A percentile compares a stretch with the other conserved stretches of the same genome.
Conservation (phyloP, 2,888 invertebrate genomes). For the Chrysotoxum bicinctum region DNA sequence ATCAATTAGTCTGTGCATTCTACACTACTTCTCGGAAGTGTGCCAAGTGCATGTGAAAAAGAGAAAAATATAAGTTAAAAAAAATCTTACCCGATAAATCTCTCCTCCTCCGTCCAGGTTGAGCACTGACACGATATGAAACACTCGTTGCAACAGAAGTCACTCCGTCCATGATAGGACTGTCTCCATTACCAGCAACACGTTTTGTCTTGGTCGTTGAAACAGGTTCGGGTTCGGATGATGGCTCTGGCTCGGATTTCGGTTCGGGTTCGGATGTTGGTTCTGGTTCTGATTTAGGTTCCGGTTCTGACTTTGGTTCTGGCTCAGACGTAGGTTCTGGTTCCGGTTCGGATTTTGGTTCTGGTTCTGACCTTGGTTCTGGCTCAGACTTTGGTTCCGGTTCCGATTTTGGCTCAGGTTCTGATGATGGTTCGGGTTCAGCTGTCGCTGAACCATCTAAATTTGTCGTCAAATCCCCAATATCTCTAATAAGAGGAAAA, state of each 20-base stretch:
- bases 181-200: slow-evolving; percentile 81
- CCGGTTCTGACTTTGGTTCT: slow-evolving; percentile 82
- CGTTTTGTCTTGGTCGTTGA: slow-evolving; percentile 83
- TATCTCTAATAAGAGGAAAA: slow-evolving; percentile 87
- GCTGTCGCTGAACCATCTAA: slow-evolving; percentile 77
- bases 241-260: slow-evolving; percentile 82
- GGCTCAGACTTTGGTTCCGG: slow-evolving; percentile 79
- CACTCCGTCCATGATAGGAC: slow-evolving; percentile 84
- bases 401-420: slow-evolving; percentile 81
- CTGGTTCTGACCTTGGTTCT: slow-evolving; percentile 78
- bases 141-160: slow-evolving; percentile 89
- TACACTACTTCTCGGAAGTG: slow-evolving; percentile 62
- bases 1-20: slow-evolving; percentile 42
- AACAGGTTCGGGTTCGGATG: slow-evolving; percentile 81
- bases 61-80: neutral
- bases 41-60: slow-evolving; percentile 53
- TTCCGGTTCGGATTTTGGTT: slow-evolving; percentile 79
- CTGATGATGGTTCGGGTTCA: slow-evolving; percentile 79
- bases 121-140: slow-evolving; percentile 89
- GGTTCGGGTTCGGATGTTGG: slow-evolving; percentile 81
- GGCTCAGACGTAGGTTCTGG: slow-evolving; percentile 81
- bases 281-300: slow-evolving; percentile 81
- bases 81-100: slow-evolving; percentile 64
- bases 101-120: slow-evolving; percentile 79
- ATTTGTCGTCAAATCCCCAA: slow-evolving; percentile 76